Base-by-base conservation (phyloP, 2,888 invertebrate genomes). In the Catonia carolina region DNA sequence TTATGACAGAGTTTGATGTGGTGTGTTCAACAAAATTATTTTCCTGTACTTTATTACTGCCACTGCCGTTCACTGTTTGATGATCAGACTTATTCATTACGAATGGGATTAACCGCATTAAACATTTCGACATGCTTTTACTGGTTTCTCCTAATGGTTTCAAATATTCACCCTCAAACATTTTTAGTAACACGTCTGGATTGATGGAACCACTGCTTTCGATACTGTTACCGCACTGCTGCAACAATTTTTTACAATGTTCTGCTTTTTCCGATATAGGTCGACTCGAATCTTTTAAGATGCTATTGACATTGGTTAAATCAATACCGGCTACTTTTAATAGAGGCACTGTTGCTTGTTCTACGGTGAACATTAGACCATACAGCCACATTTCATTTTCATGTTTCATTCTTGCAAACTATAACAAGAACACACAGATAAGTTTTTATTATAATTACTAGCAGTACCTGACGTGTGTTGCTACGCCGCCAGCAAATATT, bases 351-450 rank as follows among this genome's bases (percentile, higher is more conserved):
- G 23, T 35, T 10, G 63, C 48, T 35, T 70, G 67, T 10, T 67
- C 66, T 10, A 73, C 58, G 48, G 69, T 64, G 0, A 74, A 62
- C 60, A 67, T 70, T 57, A 74, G 70, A 36, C 74, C 74, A 58
- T 72, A 75, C 22, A 75, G 60, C 72, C 73, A 75, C 67, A 74
- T 68, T 18, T 67, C 57, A 23, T 67, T 65, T 62, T 68, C 66
- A 53, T 64, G 68, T 59, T 69, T 71, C 14, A 67, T 69, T 61
- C 70, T 69, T 35, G 69, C 69, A 56, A 74, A 73, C 74, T 74
- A 56, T 17, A 69, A 68, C 23, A 51, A 45, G 37, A 41, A 14
- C 52, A 37, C 7, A 53, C 23, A 47, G 6, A 33, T 10, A 14
- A n/a, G n/a, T n/a, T n/a, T n/a, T n/a, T n/a, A n/a, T n/a, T n/a